Conservation (phyloP, 64 coral and sea anemone species). For the Montipora foliosa region DNA sequence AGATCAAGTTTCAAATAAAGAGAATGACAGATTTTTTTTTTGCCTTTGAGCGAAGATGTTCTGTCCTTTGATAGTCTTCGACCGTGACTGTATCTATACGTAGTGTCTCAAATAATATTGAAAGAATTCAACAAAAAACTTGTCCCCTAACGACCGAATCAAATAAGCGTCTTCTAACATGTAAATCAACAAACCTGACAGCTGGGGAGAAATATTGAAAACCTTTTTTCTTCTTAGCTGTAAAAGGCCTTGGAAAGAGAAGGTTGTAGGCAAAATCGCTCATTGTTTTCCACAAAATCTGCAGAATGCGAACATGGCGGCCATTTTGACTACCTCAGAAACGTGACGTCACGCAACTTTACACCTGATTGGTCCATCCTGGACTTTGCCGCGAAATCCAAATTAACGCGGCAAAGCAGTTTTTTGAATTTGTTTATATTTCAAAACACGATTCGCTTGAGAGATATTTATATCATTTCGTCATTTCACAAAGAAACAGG, state of each 20-base stretch:
- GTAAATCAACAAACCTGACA: slow-evolving; percentile 73
- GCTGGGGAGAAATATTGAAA: slow-evolving; percentile 68
- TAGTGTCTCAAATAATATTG: too few species aligned
- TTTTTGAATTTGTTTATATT: slow-evolving; percentile 83
- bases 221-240: slow-evolving; percentile 61
- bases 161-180: background rate
- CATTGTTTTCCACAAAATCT: slow-evolving; percentile 36
- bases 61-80: too few species aligned
- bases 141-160: background rate
- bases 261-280: slow-evolving; percentile 75
- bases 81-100: too few species aligned
- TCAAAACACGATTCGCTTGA: slow-evolving; percentile 60
- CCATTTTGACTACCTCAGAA: slow-evolving; percentile 78
- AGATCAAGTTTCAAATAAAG: too few species aligned
- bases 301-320: slow-evolving; percentile 80
- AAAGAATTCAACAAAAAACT: too few species aligned
- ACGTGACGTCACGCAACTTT: slow-evolving; percentile 77
- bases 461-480: background rate
- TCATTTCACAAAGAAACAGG: background rate
- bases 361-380: slow-evolving; percentile 69
- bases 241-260: slow-evolving; percentile 54
- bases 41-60: too few species aligned
- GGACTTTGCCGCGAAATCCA: slow-evolving; percentile 91
- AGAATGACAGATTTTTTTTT: too few species aligned
- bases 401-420: slow-evolving; percentile 62